These are phyloP conservation scores for Paracentrotus lividus DNA, from an alignment of 53 echinoderm and acorn worm species.

Conservation along the genomic window DNA sequence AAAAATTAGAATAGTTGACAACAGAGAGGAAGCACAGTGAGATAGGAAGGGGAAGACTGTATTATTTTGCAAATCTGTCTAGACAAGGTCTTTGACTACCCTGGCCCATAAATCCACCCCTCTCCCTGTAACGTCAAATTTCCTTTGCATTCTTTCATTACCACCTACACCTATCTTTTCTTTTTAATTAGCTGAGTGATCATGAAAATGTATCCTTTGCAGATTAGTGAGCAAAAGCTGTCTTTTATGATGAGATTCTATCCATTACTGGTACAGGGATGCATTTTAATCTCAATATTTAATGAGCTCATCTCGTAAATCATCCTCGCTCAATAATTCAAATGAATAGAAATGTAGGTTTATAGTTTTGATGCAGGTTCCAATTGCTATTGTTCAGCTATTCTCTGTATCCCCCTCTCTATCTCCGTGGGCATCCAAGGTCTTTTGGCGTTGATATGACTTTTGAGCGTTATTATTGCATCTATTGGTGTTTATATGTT, in stretches of 20 bases:
- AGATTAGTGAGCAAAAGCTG: not conserved
- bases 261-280: not conserved
- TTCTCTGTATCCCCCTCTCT: not conserved
- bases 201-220: conserved; percentile 15
- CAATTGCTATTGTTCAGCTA: not conserved
- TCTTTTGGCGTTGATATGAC: not conserved
- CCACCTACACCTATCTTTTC: not conserved
- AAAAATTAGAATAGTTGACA: not conserved
- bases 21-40: not conserved
- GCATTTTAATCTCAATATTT: conserved; percentile 2
- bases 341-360: not conserved
- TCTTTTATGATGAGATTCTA: conserved; percentile 4
- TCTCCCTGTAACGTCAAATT: not conserved
- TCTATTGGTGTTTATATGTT: not conserved
- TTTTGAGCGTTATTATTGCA: not conserved
- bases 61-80: conserved; percentile 44
- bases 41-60: conserved; percentile 35
- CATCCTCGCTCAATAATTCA: not conserved
- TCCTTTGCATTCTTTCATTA: not conserved
- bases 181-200: conserved; percentile 36
- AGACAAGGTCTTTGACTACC: not conserved
- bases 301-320: not conserved
- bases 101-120: not conserved
- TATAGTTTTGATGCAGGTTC: not conserved
- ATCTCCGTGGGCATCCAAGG: not conserved